These are phyloP conservation scores for Oligia fasciuncula DNA, from an alignment of 2,888 invertebrate genomes.

Conservation along the genomic window DNA sequence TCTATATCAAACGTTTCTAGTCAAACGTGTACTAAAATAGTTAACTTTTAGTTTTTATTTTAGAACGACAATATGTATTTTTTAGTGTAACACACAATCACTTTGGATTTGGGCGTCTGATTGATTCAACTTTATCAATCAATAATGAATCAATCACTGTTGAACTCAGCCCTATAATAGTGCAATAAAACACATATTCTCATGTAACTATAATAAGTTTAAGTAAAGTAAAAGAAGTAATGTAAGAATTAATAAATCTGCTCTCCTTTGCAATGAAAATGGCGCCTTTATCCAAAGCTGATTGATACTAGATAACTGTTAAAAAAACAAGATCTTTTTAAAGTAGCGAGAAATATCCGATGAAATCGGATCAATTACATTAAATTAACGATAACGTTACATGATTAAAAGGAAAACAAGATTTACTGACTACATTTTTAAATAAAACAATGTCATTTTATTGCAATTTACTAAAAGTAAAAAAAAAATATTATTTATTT, in stretches of 20 bases:
- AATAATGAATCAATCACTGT: conserved; percentile 46
- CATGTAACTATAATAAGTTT: conserved; percentile 7
- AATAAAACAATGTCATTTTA: not conserved
- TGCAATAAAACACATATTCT: conserved; percentile 53
- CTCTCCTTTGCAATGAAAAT: conserved; percentile 21
- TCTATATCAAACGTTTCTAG: conserved; percentile 87
- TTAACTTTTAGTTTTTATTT: conserved; percentile 76
- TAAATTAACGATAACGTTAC: conserved; percentile 52
- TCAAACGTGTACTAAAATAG: conserved; percentile 82
- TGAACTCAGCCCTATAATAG: conserved; percentile 20
- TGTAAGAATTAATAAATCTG: conserved; percentile 30
- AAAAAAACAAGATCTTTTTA: conserved; percentile 58
- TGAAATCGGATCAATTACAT: conserved; percentile 72
- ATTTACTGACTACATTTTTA: not conserved
- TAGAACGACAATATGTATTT: conserved; percentile 73
- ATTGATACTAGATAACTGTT: conserved; percentile 60
- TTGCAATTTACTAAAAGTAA: not conserved
- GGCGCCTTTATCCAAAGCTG: conserved; percentile 55
- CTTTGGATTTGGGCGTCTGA: conserved; percentile 67
- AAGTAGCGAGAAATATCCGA: conserved; percentile 71
- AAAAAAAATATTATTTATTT: no score
- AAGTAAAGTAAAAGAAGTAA: conserved; percentile 18
- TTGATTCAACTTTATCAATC: conserved; percentile 53
- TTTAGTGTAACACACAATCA: conserved; percentile 65
- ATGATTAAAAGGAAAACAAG: conserved; percentile 38